Evolutionary conservation across 2,113 vertebrate species (phyloP).

Genomic region (Poeciliopsis prolifica): DNA sequence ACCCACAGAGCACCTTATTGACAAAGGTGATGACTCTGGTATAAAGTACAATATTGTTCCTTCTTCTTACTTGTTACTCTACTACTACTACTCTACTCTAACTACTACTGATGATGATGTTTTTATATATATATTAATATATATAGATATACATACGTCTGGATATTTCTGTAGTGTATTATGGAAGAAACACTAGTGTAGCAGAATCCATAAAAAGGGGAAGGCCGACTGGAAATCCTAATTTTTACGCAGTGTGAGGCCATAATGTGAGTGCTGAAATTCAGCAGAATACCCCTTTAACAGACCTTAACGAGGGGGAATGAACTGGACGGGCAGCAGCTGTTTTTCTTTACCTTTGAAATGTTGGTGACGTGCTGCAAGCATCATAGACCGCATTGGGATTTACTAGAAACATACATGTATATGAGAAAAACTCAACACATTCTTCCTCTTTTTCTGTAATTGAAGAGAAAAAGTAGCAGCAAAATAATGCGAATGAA

Average conservation of each 20-base stretch:
- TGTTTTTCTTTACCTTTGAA: constrained; percentile 56
- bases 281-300: constrained; percentile 64
- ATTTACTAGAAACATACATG: neutral
- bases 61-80: constrained; percentile 83
- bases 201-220: constrained; percentile 71
- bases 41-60: constrained; percentile 81
- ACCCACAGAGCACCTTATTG: constrained; percentile 61
- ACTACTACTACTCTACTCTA: constrained; percentile 78
- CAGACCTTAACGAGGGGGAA: constrained; percentile 49
- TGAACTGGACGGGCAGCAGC: constrained; percentile 32
- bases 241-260: constrained; percentile 49
- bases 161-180: constrained; percentile 80
- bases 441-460: too few relatives aligned
- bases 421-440: neutral
- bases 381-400: neutral
- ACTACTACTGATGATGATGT: constrained; percentile 79
- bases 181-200: constrained; percentile 82
- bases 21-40: constrained; percentile 65
- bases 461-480: neutral
- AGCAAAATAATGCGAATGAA: neutral
- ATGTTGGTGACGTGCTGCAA: constrained; percentile 21
- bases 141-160: constrained; percentile 77
- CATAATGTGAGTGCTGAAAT: constrained; percentile 59
- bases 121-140: constrained; percentile 70
- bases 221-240: constrained; percentile 37